Evolutionary conservation across 2,797 vertebrate species (phyloP).

Genomic region (Onychomys torridus): DNA sequence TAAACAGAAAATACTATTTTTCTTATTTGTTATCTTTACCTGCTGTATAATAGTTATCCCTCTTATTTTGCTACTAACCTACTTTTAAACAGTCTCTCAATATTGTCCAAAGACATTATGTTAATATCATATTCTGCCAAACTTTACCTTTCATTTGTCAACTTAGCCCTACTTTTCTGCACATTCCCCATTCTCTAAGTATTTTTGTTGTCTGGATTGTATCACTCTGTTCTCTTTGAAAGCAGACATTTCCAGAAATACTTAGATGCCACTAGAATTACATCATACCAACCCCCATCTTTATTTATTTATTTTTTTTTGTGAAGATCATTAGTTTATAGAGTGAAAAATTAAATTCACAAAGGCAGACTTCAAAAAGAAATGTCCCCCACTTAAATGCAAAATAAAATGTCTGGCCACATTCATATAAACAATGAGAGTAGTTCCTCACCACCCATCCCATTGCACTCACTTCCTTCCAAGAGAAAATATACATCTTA

Average conservation of each 20-base stretch:
- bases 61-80: neutral
- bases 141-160: neutral
- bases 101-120: neutral
- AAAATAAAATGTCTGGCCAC: slow-evolving; percentile 30
- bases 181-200: neutral
- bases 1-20: neutral
- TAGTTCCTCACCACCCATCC: neutral
- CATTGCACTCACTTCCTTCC: neutral
- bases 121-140: neutral
- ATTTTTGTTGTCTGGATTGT: neutral
- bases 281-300: neutral
- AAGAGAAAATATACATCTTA: slow-evolving; percentile 59
- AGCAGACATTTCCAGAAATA: neutral
- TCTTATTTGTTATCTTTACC: neutral
- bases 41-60: neutral
- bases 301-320: slow-evolving; percentile 39
- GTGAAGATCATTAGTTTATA: neutral
- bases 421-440: slow-evolving; percentile 4
- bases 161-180: neutral
- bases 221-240: neutral
- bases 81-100: neutral
- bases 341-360: slow-evolving; percentile 44
- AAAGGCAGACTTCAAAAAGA: neutral
- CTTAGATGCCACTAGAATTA: neutral
- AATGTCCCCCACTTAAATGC: slow-evolving; percentile 17